phyloP scores from a whole-genome alignment of 1,140 invertebrate species.

The Tetranychus cinnabarinus region DNA sequence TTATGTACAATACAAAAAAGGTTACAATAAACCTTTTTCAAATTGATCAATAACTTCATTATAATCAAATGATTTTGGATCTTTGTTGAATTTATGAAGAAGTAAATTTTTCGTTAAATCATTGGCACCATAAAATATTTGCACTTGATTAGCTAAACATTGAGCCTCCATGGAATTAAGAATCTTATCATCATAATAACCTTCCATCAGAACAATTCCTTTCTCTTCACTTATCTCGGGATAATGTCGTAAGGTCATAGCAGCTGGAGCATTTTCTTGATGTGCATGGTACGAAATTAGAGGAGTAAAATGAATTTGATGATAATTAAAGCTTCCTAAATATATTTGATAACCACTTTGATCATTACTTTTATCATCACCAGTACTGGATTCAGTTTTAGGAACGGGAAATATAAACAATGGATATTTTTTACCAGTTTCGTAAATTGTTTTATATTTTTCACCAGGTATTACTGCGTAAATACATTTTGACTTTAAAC shows the following conservation, averaged over 20 bases:
- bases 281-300: constrained; percentile 2
- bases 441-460: constrained; percentile 3
- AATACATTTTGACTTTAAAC: background rate
- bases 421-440: background rate
- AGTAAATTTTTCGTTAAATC: constrained; percentile 4
- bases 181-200: constrained; percentile 6
- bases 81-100: constrained; percentile 9
- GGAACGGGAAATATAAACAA: constrained; percentile 4
- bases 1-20: too few species aligned
- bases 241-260: constrained; percentile 3
- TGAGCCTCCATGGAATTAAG: constrained; percentile 6
- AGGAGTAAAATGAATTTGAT: constrained; percentile 6
- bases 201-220: constrained; percentile 4
- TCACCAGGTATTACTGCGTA: background rate
- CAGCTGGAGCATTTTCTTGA: constrained; percentile 2
- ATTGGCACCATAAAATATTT: constrained; percentile 9
- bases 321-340: constrained; percentile 2
- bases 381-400: background rate
- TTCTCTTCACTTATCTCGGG: constrained; percentile 1
- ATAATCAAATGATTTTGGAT: constrained; percentile 10
- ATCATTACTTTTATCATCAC: background rate
- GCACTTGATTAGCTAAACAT: constrained; percentile 12
- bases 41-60: constrained; percentile 8
- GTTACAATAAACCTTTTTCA: constrained; percentile 3
- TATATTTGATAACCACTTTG: constrained; percentile 4